These are phyloP conservation scores for Dolichomitus sp. DNA, from an alignment of 2,888 invertebrate genomes.

Conservation along the genomic window DNA sequence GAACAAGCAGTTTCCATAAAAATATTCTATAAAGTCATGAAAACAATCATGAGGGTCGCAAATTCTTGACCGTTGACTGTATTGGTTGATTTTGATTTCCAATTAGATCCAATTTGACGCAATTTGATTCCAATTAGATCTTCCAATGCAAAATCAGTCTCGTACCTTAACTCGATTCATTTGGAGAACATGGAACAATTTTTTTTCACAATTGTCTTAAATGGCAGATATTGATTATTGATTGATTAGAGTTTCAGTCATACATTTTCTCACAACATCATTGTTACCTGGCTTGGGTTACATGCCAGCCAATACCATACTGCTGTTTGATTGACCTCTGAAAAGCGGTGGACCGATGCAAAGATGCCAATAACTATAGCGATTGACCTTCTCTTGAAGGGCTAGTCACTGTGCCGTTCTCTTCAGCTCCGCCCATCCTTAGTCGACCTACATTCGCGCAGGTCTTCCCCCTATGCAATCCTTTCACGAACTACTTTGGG, in stretches of 20 bases:
- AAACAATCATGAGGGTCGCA: no score
- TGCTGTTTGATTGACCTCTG: constrained; percentile 10
- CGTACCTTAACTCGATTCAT: not conserved
- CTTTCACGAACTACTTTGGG: constrained; percentile 4
- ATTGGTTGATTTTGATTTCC: no score
- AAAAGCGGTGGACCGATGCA: constrained; percentile 16
- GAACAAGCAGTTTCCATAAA: no score
- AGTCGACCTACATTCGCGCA: constrained; percentile 16
- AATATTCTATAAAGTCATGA: no score
- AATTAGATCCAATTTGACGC: no score
- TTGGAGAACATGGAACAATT: no score
- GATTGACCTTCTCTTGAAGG: constrained; percentile 3
- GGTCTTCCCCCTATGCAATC: constrained; percentile 10
- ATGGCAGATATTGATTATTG: not conserved
- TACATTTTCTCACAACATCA: not conserved
- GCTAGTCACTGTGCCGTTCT: constrained; percentile 21
- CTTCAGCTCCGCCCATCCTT: constrained; percentile 7
- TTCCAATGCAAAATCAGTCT: not conserved
- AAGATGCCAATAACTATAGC: constrained; percentile 15
- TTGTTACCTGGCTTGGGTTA: not conserved
- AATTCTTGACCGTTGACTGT: no score
- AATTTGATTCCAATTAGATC: no score
- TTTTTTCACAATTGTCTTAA: not conserved
- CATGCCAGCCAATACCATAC: not conserved
- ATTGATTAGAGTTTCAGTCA: not conserved